phyloP scores from a whole-genome alignment of 2,888 invertebrate species.

The Oithona nana region DNA sequence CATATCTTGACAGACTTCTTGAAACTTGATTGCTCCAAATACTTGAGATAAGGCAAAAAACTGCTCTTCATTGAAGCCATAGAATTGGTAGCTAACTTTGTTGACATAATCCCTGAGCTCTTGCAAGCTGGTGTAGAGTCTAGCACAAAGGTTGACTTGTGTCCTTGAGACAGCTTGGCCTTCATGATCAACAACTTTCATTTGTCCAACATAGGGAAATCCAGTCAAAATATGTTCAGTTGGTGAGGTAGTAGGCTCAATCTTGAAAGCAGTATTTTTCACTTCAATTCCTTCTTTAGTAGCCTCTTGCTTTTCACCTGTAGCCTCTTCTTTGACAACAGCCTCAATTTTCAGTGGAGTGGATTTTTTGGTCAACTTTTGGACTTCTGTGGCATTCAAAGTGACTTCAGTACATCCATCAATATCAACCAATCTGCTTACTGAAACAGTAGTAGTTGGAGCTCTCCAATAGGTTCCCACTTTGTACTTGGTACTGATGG shows the following conservation, averaged over 20 bases:
- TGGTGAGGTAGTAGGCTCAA: neutral
- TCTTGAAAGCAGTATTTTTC: neutral
- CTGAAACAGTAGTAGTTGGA: conserved; percentile 2
- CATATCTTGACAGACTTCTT: neutral
- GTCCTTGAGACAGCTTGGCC: neutral
- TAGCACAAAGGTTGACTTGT: neutral
- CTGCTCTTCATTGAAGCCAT: neutral
- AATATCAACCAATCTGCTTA: neutral
- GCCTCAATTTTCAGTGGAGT: neutral
- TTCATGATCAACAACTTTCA: neutral
- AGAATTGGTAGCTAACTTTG: neutral
- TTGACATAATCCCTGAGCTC: neutral
- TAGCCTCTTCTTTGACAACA: neutral
- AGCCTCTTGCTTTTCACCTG: neutral
- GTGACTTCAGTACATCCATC: conserved; percentile 1
- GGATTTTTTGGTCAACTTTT: neutral
- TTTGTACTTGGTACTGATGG: neutral
- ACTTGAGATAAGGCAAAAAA: neutral
- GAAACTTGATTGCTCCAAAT: neutral
- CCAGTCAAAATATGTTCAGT: neutral
- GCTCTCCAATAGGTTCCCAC: conserved; percentile 11
- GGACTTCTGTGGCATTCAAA: neutral
- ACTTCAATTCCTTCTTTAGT: neutral
- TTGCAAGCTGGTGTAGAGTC: conserved; percentile 6
- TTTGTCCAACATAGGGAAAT: conserved; percentile 3